Conservation (phyloP, 2,797 vertebrate genomes). For the Cyclura pinguis region DNA sequence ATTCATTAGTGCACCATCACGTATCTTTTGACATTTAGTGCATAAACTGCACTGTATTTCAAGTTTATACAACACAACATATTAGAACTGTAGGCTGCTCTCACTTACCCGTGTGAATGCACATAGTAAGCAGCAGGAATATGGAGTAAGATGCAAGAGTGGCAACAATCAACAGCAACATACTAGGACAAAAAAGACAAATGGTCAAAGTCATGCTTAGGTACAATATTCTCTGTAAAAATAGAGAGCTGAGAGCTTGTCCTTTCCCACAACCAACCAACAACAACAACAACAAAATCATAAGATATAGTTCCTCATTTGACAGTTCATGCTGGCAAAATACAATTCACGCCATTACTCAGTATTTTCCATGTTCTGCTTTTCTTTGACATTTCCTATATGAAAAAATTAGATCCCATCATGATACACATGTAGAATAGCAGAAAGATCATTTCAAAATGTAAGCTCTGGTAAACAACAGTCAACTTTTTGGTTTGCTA, state of each 20-base stretch:
- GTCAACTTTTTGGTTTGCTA: neutral
- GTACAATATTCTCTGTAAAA: neutral
- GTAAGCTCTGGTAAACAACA: neutral
- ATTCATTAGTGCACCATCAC: no score
- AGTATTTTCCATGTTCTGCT: neutral
- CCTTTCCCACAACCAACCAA: constrained; percentile 12
- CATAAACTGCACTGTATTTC: neutral
- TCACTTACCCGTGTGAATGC: constrained; percentile 92
- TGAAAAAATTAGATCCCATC: neutral
- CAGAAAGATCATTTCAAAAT: neutral
- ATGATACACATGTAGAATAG: neutral
- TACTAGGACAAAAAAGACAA: constrained; percentile 76
- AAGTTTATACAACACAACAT: no score
- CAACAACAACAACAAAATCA: neutral
- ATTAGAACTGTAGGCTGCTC: neutral
- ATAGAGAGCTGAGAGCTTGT: neutral
- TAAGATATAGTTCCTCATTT: constrained; percentile 66
- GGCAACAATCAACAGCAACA: constrained; percentile 90
- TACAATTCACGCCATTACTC: constrained; percentile 30
- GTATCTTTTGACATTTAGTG: no score
- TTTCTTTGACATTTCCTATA: neutral
- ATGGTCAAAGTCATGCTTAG: constrained; percentile 39
- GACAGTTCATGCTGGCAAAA: constrained; percentile 57
- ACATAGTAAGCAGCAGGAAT: constrained; percentile 92
- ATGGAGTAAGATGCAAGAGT: constrained; percentile 90